A percentile compares a stretch with the other conserved stretches of the same genome.
Conservation (phyloP, 2,797 vertebrate species). For the Crenichthys baileyi region DNA sequence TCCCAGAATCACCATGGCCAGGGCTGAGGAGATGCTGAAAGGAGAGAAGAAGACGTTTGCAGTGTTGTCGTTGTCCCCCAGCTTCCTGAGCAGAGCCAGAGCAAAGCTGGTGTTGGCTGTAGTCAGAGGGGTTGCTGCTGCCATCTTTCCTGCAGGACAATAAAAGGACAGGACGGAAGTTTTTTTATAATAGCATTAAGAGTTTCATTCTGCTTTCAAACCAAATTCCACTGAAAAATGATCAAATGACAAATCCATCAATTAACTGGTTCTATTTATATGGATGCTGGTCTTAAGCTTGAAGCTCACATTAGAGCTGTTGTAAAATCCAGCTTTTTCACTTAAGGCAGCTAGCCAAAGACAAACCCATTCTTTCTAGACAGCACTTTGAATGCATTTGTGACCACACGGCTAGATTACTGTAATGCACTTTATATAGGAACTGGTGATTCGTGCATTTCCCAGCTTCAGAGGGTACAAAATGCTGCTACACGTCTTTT, state of each 20-base stretch:
- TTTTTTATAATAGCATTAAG: background rate
- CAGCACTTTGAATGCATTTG: too few relatives aligned
- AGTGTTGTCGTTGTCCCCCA: slow-evolving; percentile 60
- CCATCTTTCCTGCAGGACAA: slow-evolving; percentile 60
- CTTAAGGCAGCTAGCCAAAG: too few relatives aligned
- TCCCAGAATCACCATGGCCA: slow-evolving; percentile 88
- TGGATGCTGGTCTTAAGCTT: too few relatives aligned
- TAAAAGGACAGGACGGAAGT: background rate
- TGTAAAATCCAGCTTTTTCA: too few relatives aligned
- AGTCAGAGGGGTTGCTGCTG: slow-evolving; percentile 52
- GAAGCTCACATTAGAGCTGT: too few relatives aligned
- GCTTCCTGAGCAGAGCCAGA: slow-evolving; percentile 79
- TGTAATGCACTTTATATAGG: too few relatives aligned
- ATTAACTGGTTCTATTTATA: too few relatives aligned
- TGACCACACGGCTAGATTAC: too few relatives aligned
- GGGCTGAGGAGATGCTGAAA: slow-evolving; percentile 86
- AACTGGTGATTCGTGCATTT: too few relatives aligned
- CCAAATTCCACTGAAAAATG: background rate
- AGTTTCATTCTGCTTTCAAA: background rate
- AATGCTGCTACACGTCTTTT: too few relatives aligned
- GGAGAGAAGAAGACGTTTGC: slow-evolving; percentile 85
- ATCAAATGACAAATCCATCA: background rate
- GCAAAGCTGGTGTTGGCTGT: slow-evolving; percentile 78
- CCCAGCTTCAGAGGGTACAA: too few relatives aligned
- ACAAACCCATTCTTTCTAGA: too few relatives aligned